Evolutionary conservation across 2,797 vertebrate genomes (phyloP).

Genomic region (Mormyrus hasselquistii): DNA sequence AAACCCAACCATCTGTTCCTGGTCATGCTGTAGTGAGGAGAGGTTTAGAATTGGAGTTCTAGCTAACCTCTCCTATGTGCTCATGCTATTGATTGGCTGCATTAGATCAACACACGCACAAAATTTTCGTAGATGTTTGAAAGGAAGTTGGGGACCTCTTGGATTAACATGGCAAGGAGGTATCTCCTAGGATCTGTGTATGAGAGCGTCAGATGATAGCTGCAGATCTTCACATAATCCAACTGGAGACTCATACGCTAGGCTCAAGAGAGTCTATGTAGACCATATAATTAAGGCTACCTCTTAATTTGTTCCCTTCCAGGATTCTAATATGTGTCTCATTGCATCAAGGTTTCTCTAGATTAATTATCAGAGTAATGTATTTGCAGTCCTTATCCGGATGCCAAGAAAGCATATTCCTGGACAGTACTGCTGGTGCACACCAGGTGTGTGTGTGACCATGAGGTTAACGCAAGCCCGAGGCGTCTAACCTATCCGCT

Average conservation of each 20-base stretch:
- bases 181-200: conserved; percentile 41
- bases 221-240: conserved; percentile 44
- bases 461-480: neutral
- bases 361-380: neutral
- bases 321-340: neutral
- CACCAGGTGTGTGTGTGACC: neutral
- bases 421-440: neutral
- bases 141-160: conserved; percentile 40
- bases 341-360: neutral
- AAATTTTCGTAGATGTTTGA: conserved; percentile 27
- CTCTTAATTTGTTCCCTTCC: neutral
- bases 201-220: conserved; percentile 48
- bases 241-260: neutral
- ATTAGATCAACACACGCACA: neutral
- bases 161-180: conserved; percentile 40
- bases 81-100: neutral
- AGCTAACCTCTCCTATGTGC: neutral
- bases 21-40: neutral
- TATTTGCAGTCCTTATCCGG: neutral
- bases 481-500: neutral
- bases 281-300: neutral
- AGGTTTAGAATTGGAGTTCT: neutral
- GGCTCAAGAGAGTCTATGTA: neutral
- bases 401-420: neutral
- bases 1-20: conserved; percentile 27